Evolutionary conservation across 1,140 invertebrate species (phyloP), one percentile per base, ranked within the genome.

Genomic region (Muscidifurax raptorellus): DNA sequence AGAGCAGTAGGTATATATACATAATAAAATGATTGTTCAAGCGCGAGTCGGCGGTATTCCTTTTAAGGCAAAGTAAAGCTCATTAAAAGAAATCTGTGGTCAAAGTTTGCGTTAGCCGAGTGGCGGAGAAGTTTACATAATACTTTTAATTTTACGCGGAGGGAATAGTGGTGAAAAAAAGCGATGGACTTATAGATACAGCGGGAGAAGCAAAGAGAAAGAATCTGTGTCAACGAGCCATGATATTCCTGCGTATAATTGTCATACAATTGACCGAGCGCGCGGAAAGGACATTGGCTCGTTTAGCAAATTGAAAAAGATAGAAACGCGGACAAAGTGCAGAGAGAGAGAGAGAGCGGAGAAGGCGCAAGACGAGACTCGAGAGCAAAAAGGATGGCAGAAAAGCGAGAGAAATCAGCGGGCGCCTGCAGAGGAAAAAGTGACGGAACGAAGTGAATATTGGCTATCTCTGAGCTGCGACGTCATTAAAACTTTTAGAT

Each of bases 401-500:
- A 44, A 74, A 74, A 44, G 75, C 36, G 59, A 74, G 77, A 82
- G 64, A 72, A 71, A 75, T 25, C 85, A 82, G 76, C 80, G 85
- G 85, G 84, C 36, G 36, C 36, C 36, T 40, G 81, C 83, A 85
- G 85, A 85, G 78, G 84, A 90, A 91, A 89, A 91, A 91, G 90
- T 91, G 90, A 90, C 90, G 88, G 89, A 91, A 92, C 87, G 87
- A 90, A 92, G 91, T 91, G 90, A 91, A 92, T 92, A 92, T 92
- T 92, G 90, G 90, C 90, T 88, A 91, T 91, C 90, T 90, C 88
- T 86, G 86, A 90, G 88, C 88, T 88, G 89, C 90, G 89, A 89
- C 90, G 90, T 93, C 91, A 92, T 93, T 93, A 93, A 92, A 93
- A 93, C 91, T 92, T 93, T 93, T 92, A 92, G 88, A 93, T 93